A percentile compares a stretch with the other conserved stretches of the same genome.
Conservation (phyloP, 2,797 vertebrate genomes). For the Squalus acanthias region DNA sequence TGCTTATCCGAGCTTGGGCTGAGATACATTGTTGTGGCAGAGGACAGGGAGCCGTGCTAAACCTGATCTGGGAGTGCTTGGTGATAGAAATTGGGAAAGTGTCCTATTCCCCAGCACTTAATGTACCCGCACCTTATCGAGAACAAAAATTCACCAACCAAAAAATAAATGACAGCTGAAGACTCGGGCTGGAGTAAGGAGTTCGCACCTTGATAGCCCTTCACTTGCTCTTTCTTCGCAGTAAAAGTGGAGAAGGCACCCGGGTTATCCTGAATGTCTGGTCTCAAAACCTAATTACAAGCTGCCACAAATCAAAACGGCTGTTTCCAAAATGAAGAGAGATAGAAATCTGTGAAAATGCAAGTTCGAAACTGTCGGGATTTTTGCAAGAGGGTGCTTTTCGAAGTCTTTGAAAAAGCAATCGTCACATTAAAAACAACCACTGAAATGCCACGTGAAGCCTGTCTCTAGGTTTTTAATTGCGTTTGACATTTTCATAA, state of each 20-base stretch:
- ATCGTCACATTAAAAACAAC: neutral
- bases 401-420: neutral
- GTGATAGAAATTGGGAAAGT: neutral
- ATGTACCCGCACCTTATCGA: neutral
- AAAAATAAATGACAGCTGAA: neutral
- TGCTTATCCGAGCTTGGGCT: neutral
- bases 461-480: neutral
- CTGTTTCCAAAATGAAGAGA: neutral
- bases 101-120: neutral
- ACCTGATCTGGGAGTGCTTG: neutral
- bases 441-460: neutral
- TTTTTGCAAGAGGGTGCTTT: neutral
- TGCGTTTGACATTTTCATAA: neutral
- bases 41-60: neutral
- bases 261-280: neutral
- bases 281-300: neutral
- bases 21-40: neutral
- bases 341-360: too few species aligned
- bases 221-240: neutral
- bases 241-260: neutral
- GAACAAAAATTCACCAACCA: neutral
- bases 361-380: neutral
- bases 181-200: neutral
- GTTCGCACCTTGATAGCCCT: neutral
- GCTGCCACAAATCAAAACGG: neutral